A percentile compares a stretch with the other conserved stretches of the same genome.
Conservation (phyloP, 2,113 vertebrate species). For the Microtus pennsylvanicus region DNA sequence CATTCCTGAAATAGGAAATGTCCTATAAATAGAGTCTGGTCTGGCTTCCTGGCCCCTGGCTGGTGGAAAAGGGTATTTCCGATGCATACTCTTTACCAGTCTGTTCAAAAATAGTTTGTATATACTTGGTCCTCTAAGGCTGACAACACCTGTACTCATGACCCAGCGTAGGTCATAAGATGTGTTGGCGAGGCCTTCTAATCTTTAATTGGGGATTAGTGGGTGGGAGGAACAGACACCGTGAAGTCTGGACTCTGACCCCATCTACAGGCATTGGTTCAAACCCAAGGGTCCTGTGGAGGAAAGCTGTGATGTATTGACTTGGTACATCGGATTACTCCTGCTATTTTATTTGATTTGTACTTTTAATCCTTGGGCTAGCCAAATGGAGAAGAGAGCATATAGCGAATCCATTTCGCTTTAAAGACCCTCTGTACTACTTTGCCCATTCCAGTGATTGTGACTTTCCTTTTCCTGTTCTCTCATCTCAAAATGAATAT, state of each 20-base stretch:
- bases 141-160: not conserved
- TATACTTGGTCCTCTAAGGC: slow-evolving; percentile 40
- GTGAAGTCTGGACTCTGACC: slow-evolving; percentile 78
- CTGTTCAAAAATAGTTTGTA: slow-evolving; percentile 37
- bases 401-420: not conserved
- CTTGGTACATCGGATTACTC: not conserved
- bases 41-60: slow-evolving; percentile 35
- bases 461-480: slow-evolving; percentile 60
- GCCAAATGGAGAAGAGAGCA: not conserved
- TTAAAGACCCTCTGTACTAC: slow-evolving; percentile 19
- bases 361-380: not conserved
- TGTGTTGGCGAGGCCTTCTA: not conserved
- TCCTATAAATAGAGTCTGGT: not conserved
- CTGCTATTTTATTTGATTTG: not conserved
- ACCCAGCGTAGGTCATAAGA: not conserved
- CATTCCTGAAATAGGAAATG: slow-evolving; percentile 62
- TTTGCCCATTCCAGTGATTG: not conserved
- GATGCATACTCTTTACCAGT: not conserved
- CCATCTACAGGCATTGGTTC: slow-evolving; percentile 81
- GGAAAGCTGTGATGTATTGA: not conserved
- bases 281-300: no score
- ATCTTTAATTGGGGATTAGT: not conserved
- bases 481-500: slow-evolving; percentile 64
- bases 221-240: not conserved
- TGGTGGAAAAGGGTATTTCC: slow-evolving; percentile 56